Percentiles rank a stretch among this genome's conserved stretches.
phyloP scores from a whole-genome alignment of 2,888 invertebrate genomes.

The Eledona agricola region DNA sequence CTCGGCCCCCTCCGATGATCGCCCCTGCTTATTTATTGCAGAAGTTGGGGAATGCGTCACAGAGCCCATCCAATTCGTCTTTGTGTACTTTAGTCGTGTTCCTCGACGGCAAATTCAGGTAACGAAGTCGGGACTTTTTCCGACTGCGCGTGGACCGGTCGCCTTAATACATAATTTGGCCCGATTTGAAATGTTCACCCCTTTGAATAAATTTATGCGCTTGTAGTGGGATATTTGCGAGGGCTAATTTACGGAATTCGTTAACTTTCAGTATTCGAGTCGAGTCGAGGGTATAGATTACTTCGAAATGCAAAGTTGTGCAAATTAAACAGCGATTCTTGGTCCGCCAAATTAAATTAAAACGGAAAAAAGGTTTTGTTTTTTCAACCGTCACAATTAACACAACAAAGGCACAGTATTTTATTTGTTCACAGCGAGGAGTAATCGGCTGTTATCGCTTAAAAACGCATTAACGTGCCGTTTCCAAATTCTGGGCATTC shows the following conservation, averaged over 20 bases:
- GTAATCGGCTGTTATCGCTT: no score
- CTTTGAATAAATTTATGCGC: conserved; percentile 3
- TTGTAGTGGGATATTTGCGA: conserved; percentile 1
- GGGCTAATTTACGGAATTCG: conserved; percentile 4
- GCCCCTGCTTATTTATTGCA: conserved; percentile 16
- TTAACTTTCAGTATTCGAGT: conserved; percentile 6
- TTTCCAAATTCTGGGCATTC: no score
- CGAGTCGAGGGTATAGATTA: conserved; percentile 5
- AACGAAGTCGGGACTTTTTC: conserved; percentile 2
- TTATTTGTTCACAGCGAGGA: no score
- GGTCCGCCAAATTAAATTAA: no score
- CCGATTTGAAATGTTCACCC: no score
- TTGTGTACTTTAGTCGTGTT: conserved; percentile 13
- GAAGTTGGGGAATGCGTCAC: conserved; percentile 7
- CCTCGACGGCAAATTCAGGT: conserved; percentile 8
- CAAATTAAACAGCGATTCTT: not conserved
- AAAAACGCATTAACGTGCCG: no score
- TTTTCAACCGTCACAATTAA: no score
- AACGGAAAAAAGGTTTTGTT: no score
- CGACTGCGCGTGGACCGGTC: not conserved
- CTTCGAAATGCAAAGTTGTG: not conserved
- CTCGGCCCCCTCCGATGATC: conserved; percentile 2
- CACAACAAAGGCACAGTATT: no score
- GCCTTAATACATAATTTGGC: no score
- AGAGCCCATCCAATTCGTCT: conserved; percentile 13